Evolutionary conservation across 30 jellyfish, hydroid and myxozoan species (phyloP).

Genomic region (Turritopsis dohrnii): DNA sequence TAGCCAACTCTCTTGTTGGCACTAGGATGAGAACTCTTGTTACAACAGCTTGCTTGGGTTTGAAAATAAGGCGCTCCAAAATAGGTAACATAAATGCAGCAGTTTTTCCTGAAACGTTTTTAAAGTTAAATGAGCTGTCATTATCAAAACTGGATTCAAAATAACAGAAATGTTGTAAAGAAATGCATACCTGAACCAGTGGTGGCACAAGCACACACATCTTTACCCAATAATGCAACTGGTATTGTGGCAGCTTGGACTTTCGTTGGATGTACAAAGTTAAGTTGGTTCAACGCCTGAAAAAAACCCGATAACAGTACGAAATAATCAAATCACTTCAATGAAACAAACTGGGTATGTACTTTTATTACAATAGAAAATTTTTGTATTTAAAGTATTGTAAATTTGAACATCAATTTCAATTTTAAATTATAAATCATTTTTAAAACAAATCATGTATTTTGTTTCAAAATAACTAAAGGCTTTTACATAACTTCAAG

Average conservation of each 20-base stretch:
- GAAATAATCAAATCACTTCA: too few relatives aligned
- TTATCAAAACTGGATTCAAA: background rate
- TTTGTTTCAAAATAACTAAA: too few relatives aligned
- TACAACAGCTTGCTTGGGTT: slow-evolving; percentile 79
- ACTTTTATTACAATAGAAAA: background rate
- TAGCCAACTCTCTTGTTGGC: slow-evolving; percentile 95
- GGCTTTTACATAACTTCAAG: too few relatives aligned
- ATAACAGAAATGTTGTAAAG: background rate
- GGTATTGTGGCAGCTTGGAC: slow-evolving; percentile 89
- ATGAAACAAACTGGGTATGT: background rate
- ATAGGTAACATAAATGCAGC: slow-evolving; percentile 88
- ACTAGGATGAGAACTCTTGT: slow-evolving; percentile 75
- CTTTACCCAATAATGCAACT: slow-evolving; percentile 87
- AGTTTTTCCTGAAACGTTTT: slow-evolving; percentile 62
- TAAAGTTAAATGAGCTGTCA: background rate
- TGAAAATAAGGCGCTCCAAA: slow-evolving; percentile 60
- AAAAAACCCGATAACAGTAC: background rate
- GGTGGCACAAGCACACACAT: slow-evolving; percentile 96
- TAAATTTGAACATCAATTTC: too few relatives aligned
- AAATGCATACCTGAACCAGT: slow-evolving; percentile 82
- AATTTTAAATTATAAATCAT: too few relatives aligned
- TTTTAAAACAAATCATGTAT: too few relatives aligned
- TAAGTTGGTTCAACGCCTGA: slow-evolving; percentile 80
- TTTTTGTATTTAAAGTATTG: background rate
- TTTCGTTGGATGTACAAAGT: slow-evolving; percentile 78